Percentiles rank a stretch among this genome's conserved stretches.
phyloP scores from a whole-genome alignment of 37 sponge, comb jelly and placozoan species.

The Petrosia ficiformis region DNA sequence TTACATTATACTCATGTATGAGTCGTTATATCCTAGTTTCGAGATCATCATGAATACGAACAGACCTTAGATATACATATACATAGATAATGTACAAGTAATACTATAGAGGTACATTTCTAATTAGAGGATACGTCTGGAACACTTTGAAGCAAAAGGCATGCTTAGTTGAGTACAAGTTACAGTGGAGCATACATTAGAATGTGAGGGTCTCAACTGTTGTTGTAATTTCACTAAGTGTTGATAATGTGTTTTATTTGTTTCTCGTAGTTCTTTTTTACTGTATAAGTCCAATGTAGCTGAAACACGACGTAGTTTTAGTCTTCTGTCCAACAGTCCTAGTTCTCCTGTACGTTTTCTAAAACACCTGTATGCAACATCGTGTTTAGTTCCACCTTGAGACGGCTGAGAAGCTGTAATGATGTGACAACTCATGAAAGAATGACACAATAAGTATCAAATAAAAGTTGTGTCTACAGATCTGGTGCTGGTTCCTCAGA shows the following conservation, averaged over 20 bases:
- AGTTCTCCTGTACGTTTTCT: conserved; percentile 44
- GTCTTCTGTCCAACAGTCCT: conserved; percentile 42
- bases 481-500: too few species aligned
- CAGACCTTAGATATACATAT: too few species aligned
- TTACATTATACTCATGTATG: too few species aligned
- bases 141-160: conserved; percentile 34
- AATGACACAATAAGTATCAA: too few species aligned
- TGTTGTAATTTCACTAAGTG: conserved; percentile 38
- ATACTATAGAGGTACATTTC: too few species aligned
- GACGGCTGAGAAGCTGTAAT: conserved; percentile 21
- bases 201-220: background rate
- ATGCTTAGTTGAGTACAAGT: conserved; percentile 30
- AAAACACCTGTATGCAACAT: conserved; percentile 44
- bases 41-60: too few species aligned
- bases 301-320: conserved; percentile 34
- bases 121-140: too few species aligned
- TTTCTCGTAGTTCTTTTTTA: conserved; percentile 16
- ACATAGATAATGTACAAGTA: too few species aligned
- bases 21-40: too few species aligned
- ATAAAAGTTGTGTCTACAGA: too few species aligned
- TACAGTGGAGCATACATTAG: conserved; percentile 4
- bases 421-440: too few species aligned
- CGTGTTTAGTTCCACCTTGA: conserved; percentile 18
- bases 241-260: conserved; percentile 43
- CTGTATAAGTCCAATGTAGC: conserved; percentile 30